phyloP scores from a whole-genome alignment of 2,888 invertebrate species.

The Mechanitis messenoides region DNA sequence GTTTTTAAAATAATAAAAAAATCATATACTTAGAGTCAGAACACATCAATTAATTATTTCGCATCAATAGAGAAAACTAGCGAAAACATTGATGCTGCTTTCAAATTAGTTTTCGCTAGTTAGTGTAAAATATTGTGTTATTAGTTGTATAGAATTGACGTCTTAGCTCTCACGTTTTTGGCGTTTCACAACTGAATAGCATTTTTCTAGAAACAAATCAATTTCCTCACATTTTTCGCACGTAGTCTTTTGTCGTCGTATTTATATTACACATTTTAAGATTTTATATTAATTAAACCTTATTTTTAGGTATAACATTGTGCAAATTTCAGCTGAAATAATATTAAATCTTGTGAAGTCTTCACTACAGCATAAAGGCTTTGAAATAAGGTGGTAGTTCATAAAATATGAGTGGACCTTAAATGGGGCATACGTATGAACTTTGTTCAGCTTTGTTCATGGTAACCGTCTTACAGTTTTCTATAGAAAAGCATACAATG shows the following conservation, averaged over 20 bases:
- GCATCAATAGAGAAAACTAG: conserved; percentile 18
- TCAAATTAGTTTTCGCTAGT: conserved; percentile 2
- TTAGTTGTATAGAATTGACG: too few relatives aligned
- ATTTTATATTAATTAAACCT: too few relatives aligned
- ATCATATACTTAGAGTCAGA: conserved; percentile 6
- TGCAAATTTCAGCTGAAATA: neutral
- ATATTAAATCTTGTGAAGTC: neutral
- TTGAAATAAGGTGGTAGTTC: neutral
- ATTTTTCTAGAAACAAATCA: too few relatives aligned
- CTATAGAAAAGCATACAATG: conserved; percentile 33
- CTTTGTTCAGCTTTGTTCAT: conserved; percentile 26
- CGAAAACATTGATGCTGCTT: conserved; percentile 8
- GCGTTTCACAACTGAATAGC: too few relatives aligned
- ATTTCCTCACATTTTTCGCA: too few relatives aligned
- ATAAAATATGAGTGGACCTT: conserved; percentile 5
- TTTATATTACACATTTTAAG: too few relatives aligned
- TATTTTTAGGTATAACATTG: too few relatives aligned
- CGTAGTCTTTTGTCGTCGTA: too few relatives aligned
- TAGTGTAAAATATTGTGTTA: neutral
- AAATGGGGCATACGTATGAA: conserved; percentile 13
- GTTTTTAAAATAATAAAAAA: too few relatives aligned
- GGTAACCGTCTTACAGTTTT: conserved; percentile 23
- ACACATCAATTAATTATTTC: conserved; percentile 6
- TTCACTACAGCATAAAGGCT: neutral
- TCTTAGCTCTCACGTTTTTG: too few relatives aligned